phyloP scores from a whole-genome alignment of 1,140 invertebrate species.

The Drosophila jambulina region DNA sequence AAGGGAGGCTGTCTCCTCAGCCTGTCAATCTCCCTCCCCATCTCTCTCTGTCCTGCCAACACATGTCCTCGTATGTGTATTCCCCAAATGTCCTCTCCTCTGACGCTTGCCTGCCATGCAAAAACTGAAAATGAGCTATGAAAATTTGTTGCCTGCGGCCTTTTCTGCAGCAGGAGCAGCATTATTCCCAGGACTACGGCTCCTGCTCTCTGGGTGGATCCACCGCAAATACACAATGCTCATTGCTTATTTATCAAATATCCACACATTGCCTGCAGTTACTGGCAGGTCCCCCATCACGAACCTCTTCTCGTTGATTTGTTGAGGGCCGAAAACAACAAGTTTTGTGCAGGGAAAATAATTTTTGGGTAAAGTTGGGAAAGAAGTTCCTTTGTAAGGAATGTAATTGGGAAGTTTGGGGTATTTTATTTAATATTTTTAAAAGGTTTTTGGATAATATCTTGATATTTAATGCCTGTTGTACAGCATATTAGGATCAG shows the following conservation, averaged over 20 bases:
- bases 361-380: neutral
- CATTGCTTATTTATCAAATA: conserved; percentile 83
- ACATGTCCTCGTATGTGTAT: conserved; percentile 31
- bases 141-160: conserved; percentile 55
- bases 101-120: conserved; percentile 23
- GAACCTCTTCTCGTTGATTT: conserved; percentile 29
- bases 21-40: conserved; percentile 28
- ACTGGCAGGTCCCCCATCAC: conserved; percentile 17
- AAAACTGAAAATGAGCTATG: conserved; percentile 76
- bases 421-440: neutral
- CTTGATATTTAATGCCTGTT: neutral
- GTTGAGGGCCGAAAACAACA: conserved; percentile 19
- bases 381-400: neutral
- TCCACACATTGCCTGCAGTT: conserved; percentile 61
- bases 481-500: neutral
- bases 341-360: neutral
- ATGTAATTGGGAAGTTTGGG: neutral
- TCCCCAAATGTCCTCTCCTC: conserved; percentile 40
- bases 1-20: conserved; percentile 24
- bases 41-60: neutral
- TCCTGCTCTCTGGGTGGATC: neutral
- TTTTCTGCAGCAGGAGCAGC: conserved; percentile 24
- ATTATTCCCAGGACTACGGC: conserved; percentile 15
- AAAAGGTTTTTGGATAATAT: neutral
- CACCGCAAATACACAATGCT: conserved; percentile 44